phyloP scores from a whole-genome alignment of 1,140 invertebrate species.

The Papilio helenus region DNA sequence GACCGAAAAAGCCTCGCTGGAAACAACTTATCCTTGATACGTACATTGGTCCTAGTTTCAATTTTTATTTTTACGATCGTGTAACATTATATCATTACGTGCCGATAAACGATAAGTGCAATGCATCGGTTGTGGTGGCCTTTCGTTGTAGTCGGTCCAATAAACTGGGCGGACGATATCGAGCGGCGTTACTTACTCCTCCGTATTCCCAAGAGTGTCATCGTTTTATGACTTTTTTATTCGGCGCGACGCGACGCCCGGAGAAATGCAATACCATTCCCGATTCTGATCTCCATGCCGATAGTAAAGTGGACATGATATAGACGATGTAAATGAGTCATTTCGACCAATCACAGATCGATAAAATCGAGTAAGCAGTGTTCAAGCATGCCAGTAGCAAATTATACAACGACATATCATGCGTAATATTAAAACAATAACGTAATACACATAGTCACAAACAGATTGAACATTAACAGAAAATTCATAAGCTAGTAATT shows the following conservation, averaged over 20 bases:
- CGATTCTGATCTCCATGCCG: conserved; percentile 65
- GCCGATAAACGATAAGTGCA: conserved; percentile 77
- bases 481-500: too few species aligned
- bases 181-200: conserved; percentile 69
- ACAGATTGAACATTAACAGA: background rate
- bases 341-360: conserved; percentile 48
- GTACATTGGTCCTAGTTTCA: conserved; percentile 45
- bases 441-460: background rate
- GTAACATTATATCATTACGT: conserved; percentile 77
- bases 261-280: conserved; percentile 77
- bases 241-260: conserved; percentile 69
- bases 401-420: background rate
- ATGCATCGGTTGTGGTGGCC: conserved; percentile 54
- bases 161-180: conserved; percentile 70
- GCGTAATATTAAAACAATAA: background rate
- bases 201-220: conserved; percentile 77
- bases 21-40: background rate
- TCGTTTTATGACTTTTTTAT: conserved; percentile 81
- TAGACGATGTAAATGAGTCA: conserved; percentile 58
- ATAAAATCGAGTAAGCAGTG: conserved; percentile 41
- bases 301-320: conserved; percentile 58
- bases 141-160: conserved; percentile 72
- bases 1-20: background rate
- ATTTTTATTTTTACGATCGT: conserved; percentile 74
- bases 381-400: background rate